A percentile compares a stretch with the other conserved stretches of the same genome.
These are phyloP conservation scores for Opisthocomus hoazin DNA, from an alignment of 2,113 vertebrate species.

Conservation along the genomic window DNA sequence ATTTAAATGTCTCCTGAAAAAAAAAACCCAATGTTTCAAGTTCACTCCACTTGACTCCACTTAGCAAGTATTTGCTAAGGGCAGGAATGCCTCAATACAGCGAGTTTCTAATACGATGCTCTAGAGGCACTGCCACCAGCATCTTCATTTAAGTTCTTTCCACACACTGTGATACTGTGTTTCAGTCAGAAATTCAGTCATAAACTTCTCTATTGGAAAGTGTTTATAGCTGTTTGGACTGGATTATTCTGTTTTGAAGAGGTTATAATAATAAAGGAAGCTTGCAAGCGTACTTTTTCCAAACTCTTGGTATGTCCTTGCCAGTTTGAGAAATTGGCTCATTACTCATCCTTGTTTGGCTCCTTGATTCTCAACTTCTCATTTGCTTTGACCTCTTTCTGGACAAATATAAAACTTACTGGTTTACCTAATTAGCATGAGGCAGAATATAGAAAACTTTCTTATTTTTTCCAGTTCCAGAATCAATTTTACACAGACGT, in stretches of 20 bases:
- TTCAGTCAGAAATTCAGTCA: conserved; percentile 58
- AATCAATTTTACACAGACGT: conserved; percentile 1
- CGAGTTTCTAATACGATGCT: neutral
- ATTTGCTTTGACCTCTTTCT: conserved; percentile 39
- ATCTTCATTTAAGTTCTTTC: neutral
- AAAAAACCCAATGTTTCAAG: neutral
- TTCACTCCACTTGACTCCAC: neutral
- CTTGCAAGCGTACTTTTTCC: neutral
- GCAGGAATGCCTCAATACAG: neutral
- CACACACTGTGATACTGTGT: neutral
- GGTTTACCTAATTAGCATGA: conserved; percentile 30
- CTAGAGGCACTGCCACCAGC: neutral
- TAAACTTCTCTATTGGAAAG: conserved; percentile 47
- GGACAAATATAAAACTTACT: neutral
- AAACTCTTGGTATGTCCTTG: neutral
- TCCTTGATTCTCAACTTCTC: neutral
- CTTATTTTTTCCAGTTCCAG: neutral
- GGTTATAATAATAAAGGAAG: conserved; percentile 63
- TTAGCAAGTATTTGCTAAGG: neutral
- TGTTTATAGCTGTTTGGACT: conserved; percentile 14
- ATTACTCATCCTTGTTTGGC: neutral
- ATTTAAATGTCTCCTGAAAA: neutral
- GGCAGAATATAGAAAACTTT: neutral
- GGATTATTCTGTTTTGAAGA: conserved; percentile 52
- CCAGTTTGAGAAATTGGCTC: neutral